Percentiles rank a stretch among this genome's conserved stretches.
phyloP scores from a whole-genome alignment of 2,888 invertebrate genomes.

The Exocentrus adspersus region DNA sequence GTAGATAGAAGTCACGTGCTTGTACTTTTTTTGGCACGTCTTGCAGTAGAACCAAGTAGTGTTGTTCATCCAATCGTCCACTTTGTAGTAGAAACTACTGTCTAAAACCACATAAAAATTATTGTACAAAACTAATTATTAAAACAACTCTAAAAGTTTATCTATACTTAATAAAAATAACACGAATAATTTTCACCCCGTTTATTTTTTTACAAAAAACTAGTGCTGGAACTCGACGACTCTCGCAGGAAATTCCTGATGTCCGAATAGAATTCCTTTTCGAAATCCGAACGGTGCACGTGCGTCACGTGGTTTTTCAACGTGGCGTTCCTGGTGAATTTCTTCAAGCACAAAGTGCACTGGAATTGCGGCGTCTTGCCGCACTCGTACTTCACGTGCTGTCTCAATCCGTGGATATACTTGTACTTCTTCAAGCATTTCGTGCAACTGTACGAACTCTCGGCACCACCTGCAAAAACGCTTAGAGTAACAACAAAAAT shows the following conservation, averaged over 20 bases:
- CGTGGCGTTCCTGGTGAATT: conserved; percentile 36
- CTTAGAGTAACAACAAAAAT: no score
- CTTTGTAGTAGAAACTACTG: not conserved
- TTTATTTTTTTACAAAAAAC: no score
- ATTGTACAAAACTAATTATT: no score
- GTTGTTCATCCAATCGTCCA: not conserved
- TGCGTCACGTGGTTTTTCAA: conserved; percentile 35
- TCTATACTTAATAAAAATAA: no score
- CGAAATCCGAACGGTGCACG: no score
- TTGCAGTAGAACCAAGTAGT: conserved; percentile 2
- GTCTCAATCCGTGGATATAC: conserved; percentile 76
- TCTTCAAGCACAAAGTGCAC: conserved; percentile 44
- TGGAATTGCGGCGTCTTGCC: conserved; percentile 37
- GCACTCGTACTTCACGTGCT: conserved; percentile 54
- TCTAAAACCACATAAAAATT: not conserved
- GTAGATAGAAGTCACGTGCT: not conserved
- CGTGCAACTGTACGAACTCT: conserved; percentile 60
- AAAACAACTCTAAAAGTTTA: no score
- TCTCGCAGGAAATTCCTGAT: not conserved
- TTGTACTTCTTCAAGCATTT: conserved; percentile 77
- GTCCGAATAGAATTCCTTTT: no score
- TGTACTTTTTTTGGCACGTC: conserved; percentile 6
- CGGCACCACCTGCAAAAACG: not conserved
- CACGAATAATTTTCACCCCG: no score
- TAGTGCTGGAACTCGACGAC: no score